Base-by-base conservation (phyloP, 1,140 invertebrate genomes). In the Drosophila persimilis region DNA sequence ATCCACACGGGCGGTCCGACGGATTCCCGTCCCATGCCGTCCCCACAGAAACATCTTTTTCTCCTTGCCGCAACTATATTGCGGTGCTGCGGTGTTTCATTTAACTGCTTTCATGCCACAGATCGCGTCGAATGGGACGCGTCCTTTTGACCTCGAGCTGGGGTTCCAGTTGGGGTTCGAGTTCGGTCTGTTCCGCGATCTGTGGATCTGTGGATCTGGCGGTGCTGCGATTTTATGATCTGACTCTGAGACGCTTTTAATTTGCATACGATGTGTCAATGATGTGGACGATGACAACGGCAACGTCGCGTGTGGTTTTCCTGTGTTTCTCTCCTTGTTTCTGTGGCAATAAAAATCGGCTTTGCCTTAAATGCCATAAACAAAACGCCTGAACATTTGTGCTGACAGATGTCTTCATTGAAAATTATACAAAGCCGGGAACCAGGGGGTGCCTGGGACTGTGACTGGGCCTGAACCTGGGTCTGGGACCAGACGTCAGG, bases 351-450 rank as follows among this genome's bases (percentile, higher is more conserved):
- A 90, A 90, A 90, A 83, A 90, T 90, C 83, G 80, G 77, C 78
- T 85, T 89, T 89, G 85, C 85, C 65, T 81, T 86, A 86, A 88
- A 83, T 83, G 78, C 83, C 78, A 88, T 88, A 88, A 88, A 88
- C 83, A 88, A 88, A 88, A 88, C 83, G 83, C 83, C 83, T 76
- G 78, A 88, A 77, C 81, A 90, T 90, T 90, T 88, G 83, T 69
- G 86, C 80, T 89, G 89, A 89, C 89, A 90, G 88, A 90, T 90
- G 89, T 90, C 89, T 90, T 90, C 89, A 90, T 90, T 90, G 88
- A 88, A 88, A 79, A 88, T 88, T 79, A 88, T 88, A 74, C 74
- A 78, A 64, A 61, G 52, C 60, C 54, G 43, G 54, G 62, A 50
- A 47, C 1, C 1, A 20, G 29, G 15, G 54, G 11, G 46, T 11